Base-by-base conservation (phyloP, 2,888 invertebrate species). In the Synergus japonicus region DNA sequence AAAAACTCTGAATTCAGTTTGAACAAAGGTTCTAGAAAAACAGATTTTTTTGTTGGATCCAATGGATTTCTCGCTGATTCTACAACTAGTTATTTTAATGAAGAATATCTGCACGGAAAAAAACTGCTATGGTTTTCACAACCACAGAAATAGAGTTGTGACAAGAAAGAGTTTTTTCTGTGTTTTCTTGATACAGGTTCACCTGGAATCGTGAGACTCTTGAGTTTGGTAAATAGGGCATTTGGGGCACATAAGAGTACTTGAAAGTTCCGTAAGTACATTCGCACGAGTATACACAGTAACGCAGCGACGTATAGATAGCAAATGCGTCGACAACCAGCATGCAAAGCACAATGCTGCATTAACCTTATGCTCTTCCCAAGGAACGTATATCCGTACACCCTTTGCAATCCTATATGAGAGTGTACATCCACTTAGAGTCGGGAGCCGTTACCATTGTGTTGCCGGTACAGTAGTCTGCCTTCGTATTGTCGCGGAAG, bases 311-410 rank as follows among this genome's bases (percentile, higher is more conserved):
- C 44, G 49, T 69, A 22, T 15, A 49, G 49, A 49, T 49, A 73
- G 73, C 37, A 73, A 73, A 49, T 73, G 49, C 69, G 49, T 54
- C 29, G 37, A 15, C 29, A 73, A 73, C 73, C 73, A 54, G 83
- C 83, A 58, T 63, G 81, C 78, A 67, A 80, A 85, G 87, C 86
- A 87, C 87, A 87, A 87, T 87, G 79, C 83, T 77, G 84, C 86
- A 86, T 86, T 87, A 87, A 86, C 86, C 85, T 37, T 79, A 64
- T 77, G 76, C 46, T 76, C 76, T 66, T 18, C 29, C 76, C 18
- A 54, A 37, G 54, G 73, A 54, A 73, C 54, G 54, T 73, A 41
- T 54, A 73, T 41, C 54, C 73, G 2, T 37, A 37, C 54, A 73
- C 69, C 69, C 54, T 41, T 73, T 73, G 54, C 54, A 73, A 73